Evolutionary conservation across 2,113 vertebrate species (phyloP), one percentile per base, ranked within the genome.

Genomic region (Hippocampus abdominalis): DNA sequence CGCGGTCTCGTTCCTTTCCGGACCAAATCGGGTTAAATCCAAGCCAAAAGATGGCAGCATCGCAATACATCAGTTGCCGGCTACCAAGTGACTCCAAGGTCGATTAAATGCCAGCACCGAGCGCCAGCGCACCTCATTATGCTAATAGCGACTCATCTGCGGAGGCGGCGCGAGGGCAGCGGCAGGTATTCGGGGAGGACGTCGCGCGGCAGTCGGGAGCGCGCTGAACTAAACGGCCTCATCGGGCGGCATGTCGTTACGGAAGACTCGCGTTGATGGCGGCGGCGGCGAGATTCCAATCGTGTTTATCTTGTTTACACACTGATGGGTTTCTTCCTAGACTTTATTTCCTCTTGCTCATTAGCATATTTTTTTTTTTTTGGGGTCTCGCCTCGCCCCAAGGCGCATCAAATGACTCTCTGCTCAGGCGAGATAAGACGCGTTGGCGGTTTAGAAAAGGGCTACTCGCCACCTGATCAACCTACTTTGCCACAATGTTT

Each of bases 81-180:
- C 69, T 67, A 81, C 82, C 91, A 88, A 82, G 70, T 65, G 86
- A 88, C 88, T 90, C 79, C 54, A 49, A 75, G 88, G 86, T 90
- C 91, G 87, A 89, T 92, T 90, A 92, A 82, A 89, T 87, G 81
- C 89, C 85, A 83, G 85, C 82, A 74, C 81, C 76, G 80, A 82
- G 87, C 81, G 79, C 83, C 81, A 79, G 81, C 86, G 79, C 77
- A 81, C 83, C 79, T 69, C 75, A 91, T 91, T 91, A 90, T 89
- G 89, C 86, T 88, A 90, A 90, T 91, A 82, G 83, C 75, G 78
- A 56, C 81, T 91, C 79, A 88, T 91, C 90, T 89, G 74, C 83
- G 78, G 81, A 81, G 73, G 81, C 77, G 77, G 81, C 72, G 79
- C 44, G 64, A 23, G 74, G 72, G 78, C 42, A 71, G 68, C 27